phyloP scores from a whole-genome alignment of 2,113 vertebrate species.

The Pao palembangensis region DNA sequence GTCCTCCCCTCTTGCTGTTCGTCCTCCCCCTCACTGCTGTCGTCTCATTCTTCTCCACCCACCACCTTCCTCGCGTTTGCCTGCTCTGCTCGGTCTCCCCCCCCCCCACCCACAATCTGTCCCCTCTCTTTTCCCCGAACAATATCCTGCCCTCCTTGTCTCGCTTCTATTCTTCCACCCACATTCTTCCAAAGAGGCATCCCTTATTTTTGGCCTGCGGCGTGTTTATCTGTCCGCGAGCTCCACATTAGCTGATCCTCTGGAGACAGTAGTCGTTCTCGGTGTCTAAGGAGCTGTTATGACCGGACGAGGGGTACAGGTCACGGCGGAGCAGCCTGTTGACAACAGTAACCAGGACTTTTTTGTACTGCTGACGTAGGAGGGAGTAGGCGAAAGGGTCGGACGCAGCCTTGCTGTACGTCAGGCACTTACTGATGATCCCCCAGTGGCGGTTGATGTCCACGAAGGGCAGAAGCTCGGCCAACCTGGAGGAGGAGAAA shows the following conservation, averaged over 20 bases:
- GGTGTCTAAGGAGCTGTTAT: constrained; percentile 81
- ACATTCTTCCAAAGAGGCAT: constrained; percentile 32
- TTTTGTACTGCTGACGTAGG: constrained; percentile 82
- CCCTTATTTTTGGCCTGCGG: constrained; percentile 40
- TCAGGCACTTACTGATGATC: constrained; percentile 84
- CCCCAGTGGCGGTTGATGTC: constrained; percentile 82
- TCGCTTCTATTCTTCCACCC: constrained; percentile 26
- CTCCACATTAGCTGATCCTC: constrained; percentile 73
- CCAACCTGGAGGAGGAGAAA: constrained; percentile 73
- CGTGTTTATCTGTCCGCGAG: constrained; percentile 28
- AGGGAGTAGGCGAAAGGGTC: constrained; percentile 82
- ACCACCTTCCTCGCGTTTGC: constrained; percentile 22
- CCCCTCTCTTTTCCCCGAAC: constrained; percentile 30
- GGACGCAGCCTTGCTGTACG: constrained; percentile 84
- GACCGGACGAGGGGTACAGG: constrained; percentile 80
- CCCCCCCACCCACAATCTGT: constrained; percentile 37
- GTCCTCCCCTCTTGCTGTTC: constrained; percentile 6
- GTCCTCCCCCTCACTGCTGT: constrained; percentile 43
- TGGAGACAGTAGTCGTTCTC: constrained; percentile 84
- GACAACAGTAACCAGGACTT: constrained; percentile 77
- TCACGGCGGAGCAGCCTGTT: constrained; percentile 81
- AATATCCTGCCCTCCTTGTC: constrained; percentile 38
- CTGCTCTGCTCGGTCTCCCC: not conserved
- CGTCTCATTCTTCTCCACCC: constrained; percentile 49
- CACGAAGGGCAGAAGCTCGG: constrained; percentile 80